These are phyloP conservation scores for Thinocorus orbignyianus DNA, from an alignment of 2,113 vertebrate species.

Conservation along the genomic window DNA sequence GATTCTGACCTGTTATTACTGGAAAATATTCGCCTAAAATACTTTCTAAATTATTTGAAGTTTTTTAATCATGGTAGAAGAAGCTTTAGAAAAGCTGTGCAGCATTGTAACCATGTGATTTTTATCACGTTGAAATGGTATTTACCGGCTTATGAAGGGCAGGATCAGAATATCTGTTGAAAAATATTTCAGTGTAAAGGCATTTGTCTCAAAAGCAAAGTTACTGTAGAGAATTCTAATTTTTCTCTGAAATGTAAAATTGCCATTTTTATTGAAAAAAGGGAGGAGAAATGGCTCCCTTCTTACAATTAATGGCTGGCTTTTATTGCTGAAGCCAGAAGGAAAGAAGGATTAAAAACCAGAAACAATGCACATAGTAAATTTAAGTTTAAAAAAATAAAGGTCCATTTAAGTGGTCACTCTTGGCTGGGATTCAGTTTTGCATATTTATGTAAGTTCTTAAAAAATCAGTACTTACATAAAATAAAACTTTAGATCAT, in stretches of 20 bases:
- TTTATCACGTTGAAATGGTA: neutral
- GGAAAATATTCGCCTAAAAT: neutral
- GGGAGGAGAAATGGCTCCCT: neutral
- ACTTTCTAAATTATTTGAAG: neutral
- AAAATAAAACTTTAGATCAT: neutral
- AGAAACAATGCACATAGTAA: neutral
- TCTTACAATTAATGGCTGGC: neutral
- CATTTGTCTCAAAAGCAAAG: neutral
- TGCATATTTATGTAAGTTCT: neutral
- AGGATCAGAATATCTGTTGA: neutral
- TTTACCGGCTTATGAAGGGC: neutral
- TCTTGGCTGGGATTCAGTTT: neutral
- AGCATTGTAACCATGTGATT: neutral
- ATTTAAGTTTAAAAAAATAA: neutral
- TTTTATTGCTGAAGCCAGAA: neutral
- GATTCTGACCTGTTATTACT: neutral
- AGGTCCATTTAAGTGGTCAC: fast-evolving
- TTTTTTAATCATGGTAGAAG: neutral
- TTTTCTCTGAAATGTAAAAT: neutral
- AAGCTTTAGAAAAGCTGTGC: neutral
- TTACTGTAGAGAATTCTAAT: neutral
- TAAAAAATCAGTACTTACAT: neutral
- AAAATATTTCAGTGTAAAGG: neutral
- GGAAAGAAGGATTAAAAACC: neutral
- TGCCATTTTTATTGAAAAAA: neutral